phyloP scores from a whole-genome alignment of 2,888 invertebrate species.

The Brenthis hecate region DNA sequence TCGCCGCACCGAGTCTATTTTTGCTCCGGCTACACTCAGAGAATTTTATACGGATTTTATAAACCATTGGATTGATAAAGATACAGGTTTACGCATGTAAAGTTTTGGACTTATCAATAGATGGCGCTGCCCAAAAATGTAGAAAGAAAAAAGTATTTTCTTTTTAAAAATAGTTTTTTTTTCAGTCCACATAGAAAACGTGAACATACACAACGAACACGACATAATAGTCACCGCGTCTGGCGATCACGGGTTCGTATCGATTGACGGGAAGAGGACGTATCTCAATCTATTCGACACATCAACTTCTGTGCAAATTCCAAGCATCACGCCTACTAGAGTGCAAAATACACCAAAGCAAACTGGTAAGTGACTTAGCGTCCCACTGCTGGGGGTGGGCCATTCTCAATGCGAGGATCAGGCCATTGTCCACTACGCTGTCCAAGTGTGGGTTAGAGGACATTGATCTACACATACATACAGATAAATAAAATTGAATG shows the following conservation, averaged over 20 bases:
- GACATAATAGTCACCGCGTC: slow-evolving; percentile 91
- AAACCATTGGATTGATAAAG: too few relatives aligned
- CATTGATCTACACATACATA: too few relatives aligned
- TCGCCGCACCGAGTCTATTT: too few relatives aligned
- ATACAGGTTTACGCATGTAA: too few relatives aligned
- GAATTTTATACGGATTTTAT: too few relatives aligned
- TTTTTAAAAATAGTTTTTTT: slow-evolving; percentile 33
- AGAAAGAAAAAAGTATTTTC: neutral
- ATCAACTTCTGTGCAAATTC: slow-evolving; percentile 52
- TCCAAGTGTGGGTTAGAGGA: too few relatives aligned
- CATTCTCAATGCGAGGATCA: too few relatives aligned
- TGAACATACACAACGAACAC: slow-evolving; percentile 59
- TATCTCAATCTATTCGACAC: slow-evolving; percentile 93
- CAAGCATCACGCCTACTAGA: slow-evolving; percentile 58
- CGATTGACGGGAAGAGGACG: slow-evolving; percentile 94
- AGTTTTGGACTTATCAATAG: too few relatives aligned
- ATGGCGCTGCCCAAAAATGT: neutral
- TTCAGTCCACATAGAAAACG: slow-evolving; percentile 85
- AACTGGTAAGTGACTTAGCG: slow-evolving; percentile 45
- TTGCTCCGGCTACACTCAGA: too few relatives aligned
- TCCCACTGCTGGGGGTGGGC: neutral
- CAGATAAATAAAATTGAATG: too few relatives aligned
- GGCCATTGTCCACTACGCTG: too few relatives aligned
- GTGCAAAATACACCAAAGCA: slow-evolving; percentile 56
- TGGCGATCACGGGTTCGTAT: slow-evolving; percentile 93